Evolutionary conservation across 1,140 invertebrate species (phyloP).

Genomic region (Cotesia typhae): DNA sequence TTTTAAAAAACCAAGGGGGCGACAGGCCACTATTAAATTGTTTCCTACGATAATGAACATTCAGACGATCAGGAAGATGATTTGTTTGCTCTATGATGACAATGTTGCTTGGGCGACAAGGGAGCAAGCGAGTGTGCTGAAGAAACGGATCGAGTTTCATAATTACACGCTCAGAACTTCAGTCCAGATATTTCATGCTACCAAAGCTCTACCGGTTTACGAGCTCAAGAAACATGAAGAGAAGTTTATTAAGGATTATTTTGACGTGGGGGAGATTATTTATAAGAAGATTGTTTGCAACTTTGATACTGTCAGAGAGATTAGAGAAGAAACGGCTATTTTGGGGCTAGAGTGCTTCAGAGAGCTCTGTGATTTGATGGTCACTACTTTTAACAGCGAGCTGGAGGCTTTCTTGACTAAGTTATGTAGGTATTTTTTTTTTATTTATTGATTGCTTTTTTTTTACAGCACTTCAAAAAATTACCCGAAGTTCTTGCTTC

Average conservation of each 20-base stretch:
- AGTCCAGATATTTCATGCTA: slow-evolving; percentile 55
- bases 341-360: slow-evolving; percentile 68
- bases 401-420: slow-evolving; percentile 62
- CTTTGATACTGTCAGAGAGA: slow-evolving; percentile 57
- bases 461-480: too few species aligned
- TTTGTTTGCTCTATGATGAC: slow-evolving; percentile 64
- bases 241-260: slow-evolving; percentile 48
- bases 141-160: slow-evolving; percentile 62
- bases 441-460: background rate
- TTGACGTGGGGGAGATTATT: slow-evolving; percentile 55
- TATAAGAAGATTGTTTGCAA: slow-evolving; percentile 51
- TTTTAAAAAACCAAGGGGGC: slow-evolving; percentile 45
- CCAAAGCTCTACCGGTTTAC: slow-evolving; percentile 53
- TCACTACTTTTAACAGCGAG: slow-evolving; percentile 57
- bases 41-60: slow-evolving; percentile 63
- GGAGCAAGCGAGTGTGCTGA: slow-evolving; percentile 54
- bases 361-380: slow-evolving; percentile 65
- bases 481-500: too few species aligned
- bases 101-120: slow-evolving; percentile 59
- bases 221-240: slow-evolving; percentile 45
- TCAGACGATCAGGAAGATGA: slow-evolving; percentile 55
- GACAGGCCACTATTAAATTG: slow-evolving; percentile 51
- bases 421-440: slow-evolving; percentile 34
- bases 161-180: slow-evolving; percentile 60
- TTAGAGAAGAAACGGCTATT: slow-evolving; percentile 61